Evolutionary conservation across 2,888 invertebrate species (phyloP), one percentile per base, ranked within the genome.

Genomic region (Eilema sororculum): DNA sequence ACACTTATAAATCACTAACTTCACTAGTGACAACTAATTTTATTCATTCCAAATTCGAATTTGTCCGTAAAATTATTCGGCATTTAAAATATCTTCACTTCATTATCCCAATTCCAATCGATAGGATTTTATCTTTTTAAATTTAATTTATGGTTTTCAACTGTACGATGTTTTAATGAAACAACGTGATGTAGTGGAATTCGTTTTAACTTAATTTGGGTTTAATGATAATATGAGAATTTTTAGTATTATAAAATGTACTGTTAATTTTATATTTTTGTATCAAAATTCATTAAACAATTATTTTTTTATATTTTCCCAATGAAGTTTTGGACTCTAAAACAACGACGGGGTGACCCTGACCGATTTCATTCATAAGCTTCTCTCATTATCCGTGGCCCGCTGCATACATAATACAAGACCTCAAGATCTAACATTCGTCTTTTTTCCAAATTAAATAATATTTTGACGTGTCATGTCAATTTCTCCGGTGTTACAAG

Each of bases 301-400:
- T 33, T 8, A 41, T 41, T 16, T 37, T 37, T 3, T 16, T 16
- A 41, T 16, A 41, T 41, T n/a, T n/a, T 52, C 9, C 8, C 20
- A n/a, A 3, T 52, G n/a, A 52, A 20, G n/a, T n/a, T 20, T 46
- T 8, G n/a, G 8, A 28, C 0, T 24, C 8, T 25, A 13, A 12
- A 25, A 58, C 10, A 37, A n/a, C 30, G 24, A 33, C 3, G 78
- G 71, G 81, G 74, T 82, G 83, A 77, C 83, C 81, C 83, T 89
- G 87, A 87, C 85, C 85, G 88, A 83, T 82, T 84, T 86, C 87
- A 89, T 90, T 89, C 86, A 89, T 87, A 90, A 84, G 86, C 87
- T 81, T 83, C 87, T 77, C 85, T 86, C 86, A 84, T 86, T 86
- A 85, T 76, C 72, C 77, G 78, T 76, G 74, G 75, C 79, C 77